phyloP scores from a whole-genome alignment of 2,888 invertebrate species.

The Halocaridina rubra region DNA sequence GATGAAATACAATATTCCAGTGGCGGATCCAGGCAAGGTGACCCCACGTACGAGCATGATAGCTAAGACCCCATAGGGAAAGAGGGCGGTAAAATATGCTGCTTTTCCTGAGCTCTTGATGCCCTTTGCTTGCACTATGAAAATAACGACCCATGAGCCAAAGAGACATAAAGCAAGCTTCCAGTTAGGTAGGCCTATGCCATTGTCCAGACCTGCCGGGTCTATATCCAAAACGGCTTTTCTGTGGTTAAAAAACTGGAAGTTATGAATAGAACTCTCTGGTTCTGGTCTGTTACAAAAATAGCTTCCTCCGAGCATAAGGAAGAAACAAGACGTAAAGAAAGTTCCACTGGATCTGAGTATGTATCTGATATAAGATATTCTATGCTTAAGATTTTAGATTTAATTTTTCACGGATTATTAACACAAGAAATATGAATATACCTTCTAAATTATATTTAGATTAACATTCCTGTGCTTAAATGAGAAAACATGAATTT shows the following conservation, averaged over 20 bases:
- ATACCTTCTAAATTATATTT: too few species aligned
- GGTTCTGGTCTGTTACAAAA: too few species aligned
- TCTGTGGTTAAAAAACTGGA: slow-evolving; percentile 4
- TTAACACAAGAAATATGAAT: too few species aligned
- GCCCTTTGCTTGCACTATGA: slow-evolving; percentile 78
- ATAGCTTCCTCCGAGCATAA: too few species aligned
- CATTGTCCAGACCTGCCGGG: slow-evolving; percentile 62
- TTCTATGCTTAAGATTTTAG: too few species aligned
- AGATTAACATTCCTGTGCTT: too few species aligned
- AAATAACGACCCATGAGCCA: slow-evolving; percentile 67
- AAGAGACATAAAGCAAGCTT: slow-evolving; percentile 74
- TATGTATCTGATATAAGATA: too few species aligned
- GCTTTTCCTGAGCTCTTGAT: slow-evolving; percentile 84
- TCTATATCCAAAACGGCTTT: slow-evolving; percentile 45
- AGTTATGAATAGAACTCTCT: too few species aligned
- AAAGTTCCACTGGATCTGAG: too few species aligned
- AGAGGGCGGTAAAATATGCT: slow-evolving; percentile 80
- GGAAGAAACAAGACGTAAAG: too few species aligned
- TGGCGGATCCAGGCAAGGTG: slow-evolving; percentile 77
- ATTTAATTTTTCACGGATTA: too few species aligned
- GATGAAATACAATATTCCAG: slow-evolving; percentile 83
- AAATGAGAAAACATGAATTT: too few species aligned
- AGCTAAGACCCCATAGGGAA: slow-evolving; percentile 73
- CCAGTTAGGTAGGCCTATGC: slow-evolving; percentile 64
- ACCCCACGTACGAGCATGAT: slow-evolving; percentile 77